Percentiles rank a stretch among this genome's conserved stretches.
Evolutionary conservation across 2,888 invertebrate species (phyloP).

Genomic region (Selenia dentaria): DNA sequence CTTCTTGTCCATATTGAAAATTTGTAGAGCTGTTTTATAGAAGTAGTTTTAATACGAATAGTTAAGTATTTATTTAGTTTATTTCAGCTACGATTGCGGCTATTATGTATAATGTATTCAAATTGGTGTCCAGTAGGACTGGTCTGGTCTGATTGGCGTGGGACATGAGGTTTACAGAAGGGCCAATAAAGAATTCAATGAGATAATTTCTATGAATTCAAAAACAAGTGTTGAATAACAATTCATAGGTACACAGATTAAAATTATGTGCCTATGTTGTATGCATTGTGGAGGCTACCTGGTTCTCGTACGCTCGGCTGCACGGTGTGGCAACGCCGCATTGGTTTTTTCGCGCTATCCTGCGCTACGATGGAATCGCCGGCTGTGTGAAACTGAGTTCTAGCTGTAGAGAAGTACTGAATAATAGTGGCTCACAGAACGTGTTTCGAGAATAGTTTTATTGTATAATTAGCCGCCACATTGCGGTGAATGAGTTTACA

Average conservation of each 20-base stretch:
- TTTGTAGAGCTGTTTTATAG: too few relatives aligned
- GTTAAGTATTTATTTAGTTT: too few relatives aligned
- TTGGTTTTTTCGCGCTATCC: constrained; percentile 75
- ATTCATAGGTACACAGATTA: constrained; percentile 52
- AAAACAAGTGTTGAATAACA: constrained; percentile 73
- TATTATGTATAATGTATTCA: too few relatives aligned
- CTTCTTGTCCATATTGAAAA: too few relatives aligned
- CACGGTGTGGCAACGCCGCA: constrained; percentile 82
- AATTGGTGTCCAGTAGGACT: constrained; percentile 62
- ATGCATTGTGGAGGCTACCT: constrained; percentile 73
- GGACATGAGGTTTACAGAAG: constrained; percentile 66
- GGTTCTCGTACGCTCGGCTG: constrained; percentile 73
- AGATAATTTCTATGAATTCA: constrained; percentile 42
- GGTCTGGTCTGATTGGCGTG: constrained; percentile 30
- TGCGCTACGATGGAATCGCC: constrained; percentile 54
- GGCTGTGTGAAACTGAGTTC: constrained; percentile 62
- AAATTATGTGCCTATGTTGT: constrained; percentile 51
- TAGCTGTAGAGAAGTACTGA: constrained; percentile 45
- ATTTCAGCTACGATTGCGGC: too few relatives aligned
- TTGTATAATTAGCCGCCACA: constrained; percentile 55
- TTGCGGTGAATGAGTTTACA: constrained; percentile 51
- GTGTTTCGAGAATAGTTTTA: constrained; percentile 58
- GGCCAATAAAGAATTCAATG: constrained; percentile 28
- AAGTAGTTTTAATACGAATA: too few relatives aligned
- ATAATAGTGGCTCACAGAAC: constrained; percentile 53